Conservation (phyloP, 2,888 invertebrate genomes). For the Mimumesa dahlbomi region DNA sequence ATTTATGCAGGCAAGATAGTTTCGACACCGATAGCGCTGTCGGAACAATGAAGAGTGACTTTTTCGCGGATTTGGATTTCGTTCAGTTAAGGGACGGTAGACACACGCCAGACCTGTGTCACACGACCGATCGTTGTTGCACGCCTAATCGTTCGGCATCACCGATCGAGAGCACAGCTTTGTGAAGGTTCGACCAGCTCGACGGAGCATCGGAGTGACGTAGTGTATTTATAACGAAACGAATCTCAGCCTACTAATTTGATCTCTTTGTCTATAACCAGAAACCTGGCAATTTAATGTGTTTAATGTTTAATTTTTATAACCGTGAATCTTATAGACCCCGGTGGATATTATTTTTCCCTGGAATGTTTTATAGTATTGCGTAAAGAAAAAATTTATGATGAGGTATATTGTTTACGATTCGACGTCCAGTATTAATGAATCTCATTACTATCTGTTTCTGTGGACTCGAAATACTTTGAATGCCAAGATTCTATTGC, state of each 20-base stretch:
- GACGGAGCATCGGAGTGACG: conserved; percentile 16
- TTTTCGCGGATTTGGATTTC: conserved; percentile 77
- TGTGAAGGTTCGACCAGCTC: conserved; percentile 60
- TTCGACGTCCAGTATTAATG: conserved; percentile 54
- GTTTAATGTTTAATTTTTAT: conserved; percentile 40
- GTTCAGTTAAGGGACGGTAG: conserved; percentile 71
- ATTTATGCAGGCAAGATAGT: conserved; percentile 75
- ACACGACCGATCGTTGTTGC: conserved; percentile 71
- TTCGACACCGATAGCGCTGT: conserved; percentile 78
- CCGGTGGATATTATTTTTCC: not conserved
- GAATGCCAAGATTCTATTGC: conserved; percentile 1
- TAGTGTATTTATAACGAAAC: conserved; percentile 33
- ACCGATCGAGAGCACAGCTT: conserved; percentile 77
- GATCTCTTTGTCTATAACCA: conserved; percentile 52
- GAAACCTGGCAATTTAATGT: conserved; percentile 35
- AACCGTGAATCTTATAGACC: conserved; percentile 7
- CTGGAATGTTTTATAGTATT: conserved; percentile 15
- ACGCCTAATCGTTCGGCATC: conserved; percentile 72
- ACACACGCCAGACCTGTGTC: conserved; percentile 70
- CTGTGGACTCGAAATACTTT: conserved; percentile 4
- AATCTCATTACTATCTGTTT: conserved; percentile 44
- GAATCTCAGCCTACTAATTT: conserved; percentile 56
- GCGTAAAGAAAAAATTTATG: too few species aligned
- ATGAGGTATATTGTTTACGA: conserved; percentile 43
- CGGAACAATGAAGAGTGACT: conserved; percentile 78